Conservation (phyloP, 2,888 invertebrate genomes). For the Pemphredon lugubris region DNA sequence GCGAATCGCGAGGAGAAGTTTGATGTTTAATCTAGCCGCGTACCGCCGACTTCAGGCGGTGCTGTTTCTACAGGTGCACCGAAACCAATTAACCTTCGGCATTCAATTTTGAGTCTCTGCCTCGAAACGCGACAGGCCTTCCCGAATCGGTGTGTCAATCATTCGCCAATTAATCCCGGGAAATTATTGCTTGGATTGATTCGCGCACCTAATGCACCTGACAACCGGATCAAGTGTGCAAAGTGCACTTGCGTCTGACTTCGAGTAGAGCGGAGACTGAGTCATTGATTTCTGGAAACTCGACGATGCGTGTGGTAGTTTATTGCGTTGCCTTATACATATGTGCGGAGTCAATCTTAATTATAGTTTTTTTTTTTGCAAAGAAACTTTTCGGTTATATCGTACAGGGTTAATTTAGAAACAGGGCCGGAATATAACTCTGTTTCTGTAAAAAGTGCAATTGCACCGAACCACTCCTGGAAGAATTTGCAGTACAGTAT, state of each 20-base stretch:
- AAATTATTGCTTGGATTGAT: slow-evolving; percentile 67
- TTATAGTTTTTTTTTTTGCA: too few relatives aligned
- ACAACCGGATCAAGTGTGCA: slow-evolving; percentile 60
- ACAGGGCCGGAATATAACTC: too few relatives aligned
- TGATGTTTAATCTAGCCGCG: slow-evolving; percentile 23
- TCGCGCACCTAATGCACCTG: slow-evolving; percentile 52
- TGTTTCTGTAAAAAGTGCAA: too few relatives aligned
- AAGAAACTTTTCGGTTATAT: too few relatives aligned
- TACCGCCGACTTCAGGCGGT: slow-evolving; percentile 37
- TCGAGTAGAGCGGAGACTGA: slow-evolving; percentile 43
- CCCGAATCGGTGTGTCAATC: slow-evolving; percentile 65
- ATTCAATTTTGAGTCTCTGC: slow-evolving; percentile 54
- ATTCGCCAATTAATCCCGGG: slow-evolving; percentile 66
- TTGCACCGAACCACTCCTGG: too few relatives aligned
- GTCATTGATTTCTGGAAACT: slow-evolving; percentile 50
- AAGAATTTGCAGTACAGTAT: too few relatives aligned
- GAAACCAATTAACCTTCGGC: slow-evolving; percentile 65
- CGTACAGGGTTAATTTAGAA: too few relatives aligned
- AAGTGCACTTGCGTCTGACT: slow-evolving; percentile 61
- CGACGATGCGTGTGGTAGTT: too few relatives aligned
- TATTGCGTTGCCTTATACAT: too few relatives aligned
- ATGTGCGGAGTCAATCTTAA: too few relatives aligned
- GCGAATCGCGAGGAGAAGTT: neutral
- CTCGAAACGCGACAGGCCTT: slow-evolving; percentile 33
- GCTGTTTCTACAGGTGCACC: slow-evolving; percentile 50